Evolutionary conservation across 2,113 vertebrate species (phyloP), one percentile per base, ranked within the genome.

Genomic region (human (Homo sapiens)): DNA sequence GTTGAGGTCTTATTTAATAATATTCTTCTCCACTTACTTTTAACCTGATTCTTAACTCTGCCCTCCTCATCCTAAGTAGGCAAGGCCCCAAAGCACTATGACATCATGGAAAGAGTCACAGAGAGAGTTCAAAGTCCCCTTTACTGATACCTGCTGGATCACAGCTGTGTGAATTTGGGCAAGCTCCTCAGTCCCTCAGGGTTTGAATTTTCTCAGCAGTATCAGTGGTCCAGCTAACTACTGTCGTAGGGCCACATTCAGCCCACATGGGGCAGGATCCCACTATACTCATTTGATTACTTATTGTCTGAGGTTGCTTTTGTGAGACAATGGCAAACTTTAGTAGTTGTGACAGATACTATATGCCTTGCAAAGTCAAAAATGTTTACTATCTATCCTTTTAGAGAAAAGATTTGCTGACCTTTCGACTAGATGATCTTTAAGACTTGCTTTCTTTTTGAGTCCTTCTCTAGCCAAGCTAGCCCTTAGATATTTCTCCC

Each of bases 201-300:
- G 13, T 40, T 52, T 93, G 70, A 61, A 84, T 82, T 95, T 88
- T 79, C 66, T 90, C 40, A 52, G 35, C 40, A 38, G 30, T n/a
- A 14, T 86, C 35, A 35, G 14, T 70, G 20, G 10, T 57, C 27
- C 17, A 32, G 50, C 25, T 45, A 57, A 78, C 66, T 50, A 16
- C 79, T 78, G 20, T 40, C 27, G 3, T 30, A 23, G 13, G 25
- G 22, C 40, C 48, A 84, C 17, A 12, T 80, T 6, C 27, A 84
- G 48, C 66, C 73, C 27, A 14, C 7, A 0, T 4, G 13, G 5
- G 32, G 32, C 76, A 61, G 50, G 48, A 30, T 72, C n/a, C 23
- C 27, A 61, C 35, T 68, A 12, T 1, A 13, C 30, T 9, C 40
- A 82, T 22, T 64, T 55, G 38, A 78, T 82, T 30, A 76, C 40